These are phyloP conservation scores for Helostoma temminkii DNA, from an alignment of 2,797 vertebrate genomes.

Conservation along the genomic window DNA sequence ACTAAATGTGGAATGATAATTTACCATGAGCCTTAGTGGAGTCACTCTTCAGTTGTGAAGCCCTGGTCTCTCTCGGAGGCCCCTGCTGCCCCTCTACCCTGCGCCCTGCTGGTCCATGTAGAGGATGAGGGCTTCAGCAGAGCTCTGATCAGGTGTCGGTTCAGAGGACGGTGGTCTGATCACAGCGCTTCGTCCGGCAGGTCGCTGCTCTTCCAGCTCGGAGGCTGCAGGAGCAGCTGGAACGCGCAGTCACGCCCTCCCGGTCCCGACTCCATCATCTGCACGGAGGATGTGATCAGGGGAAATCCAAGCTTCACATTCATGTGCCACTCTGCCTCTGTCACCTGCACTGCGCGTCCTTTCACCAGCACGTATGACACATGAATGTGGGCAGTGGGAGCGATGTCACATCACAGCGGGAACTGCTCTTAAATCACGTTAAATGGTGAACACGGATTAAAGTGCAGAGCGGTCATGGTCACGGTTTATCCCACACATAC, in stretches of 20 bases:
- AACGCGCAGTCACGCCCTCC: slow-evolving; percentile 18
- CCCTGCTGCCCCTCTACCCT: slow-evolving; percentile 19
- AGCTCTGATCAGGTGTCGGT: neutral
- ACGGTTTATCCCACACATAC: neutral
- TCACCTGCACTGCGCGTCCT: neutral
- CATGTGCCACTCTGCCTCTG: neutral
- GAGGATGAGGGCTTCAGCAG: neutral
- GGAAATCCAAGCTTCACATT: neutral
- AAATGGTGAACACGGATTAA: no score
- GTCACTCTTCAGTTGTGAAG: slow-evolving; percentile 29
- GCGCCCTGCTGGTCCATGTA: slow-evolving; percentile 35
- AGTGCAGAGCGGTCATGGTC: neutral
- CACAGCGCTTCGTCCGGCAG: neutral
- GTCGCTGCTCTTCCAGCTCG: slow-evolving; percentile 4
- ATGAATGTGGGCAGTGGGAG: neutral
- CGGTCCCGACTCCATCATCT: slow-evolving; percentile 53
- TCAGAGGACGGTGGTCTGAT: slow-evolving; percentile 5
- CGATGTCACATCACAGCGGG: neutral
- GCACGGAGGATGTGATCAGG: slow-evolving; percentile 1
- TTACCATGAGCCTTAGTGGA: slow-evolving; percentile 56
- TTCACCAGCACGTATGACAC: neutral
- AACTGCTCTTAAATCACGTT: neutral
- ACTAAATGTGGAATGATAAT: no score
- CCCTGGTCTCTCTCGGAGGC: slow-evolving; percentile 22
- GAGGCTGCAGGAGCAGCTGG: slow-evolving; percentile 22